Base-by-base conservation (phyloP, 2,888 invertebrate genomes). In the Merodon equestris region DNA sequence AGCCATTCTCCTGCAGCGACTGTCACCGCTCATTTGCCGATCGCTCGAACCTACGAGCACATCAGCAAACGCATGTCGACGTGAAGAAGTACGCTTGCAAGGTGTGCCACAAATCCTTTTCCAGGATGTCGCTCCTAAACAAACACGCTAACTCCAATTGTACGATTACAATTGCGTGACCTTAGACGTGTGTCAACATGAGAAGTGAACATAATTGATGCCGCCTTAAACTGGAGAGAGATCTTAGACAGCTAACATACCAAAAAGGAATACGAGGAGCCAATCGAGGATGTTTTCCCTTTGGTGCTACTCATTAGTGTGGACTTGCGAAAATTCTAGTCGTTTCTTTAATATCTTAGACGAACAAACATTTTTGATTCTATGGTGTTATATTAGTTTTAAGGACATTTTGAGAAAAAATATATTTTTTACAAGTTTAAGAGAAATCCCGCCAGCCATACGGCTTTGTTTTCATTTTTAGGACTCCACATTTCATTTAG, bases 31-130 rank as follows among this genome's bases (percentile, higher is more conserved):
- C 88, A 7, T 88, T 88, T 61, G 88, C 88, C 74, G 88, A 88
- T 84, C 88, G 88, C 42, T 88, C 88, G n/a, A 88, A 88, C 72
- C 83, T 88, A 82, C 84, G 88, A 5, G 88, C 88, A 10, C 88
- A 88, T 58, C 88, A 88, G 57, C 88, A 88, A 72, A 88, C 88
- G 0, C 88, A 88, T 63, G 87, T 87, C 44, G 88, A 88, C 3
- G 84, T 88, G 4, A 88, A 88, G 83, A 88, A 87, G 73, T 88
- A 88, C 64, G 86, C 84, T 66, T 88, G 88, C 83, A 85, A 85
- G 50, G 83, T 86, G 5, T 88, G 88, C 83, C 81, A 85, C 76
- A 88, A 87, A 72, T 88, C 88, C 68, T 88, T 88, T 84, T 88
- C 88, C 13, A 84, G 88, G 82, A 88, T 88, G 88, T 88, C 88